Evolutionary conservation across 2,797 vertebrate genomes (phyloP), one percentile per base, ranked within the genome.

Genomic region (Karalla daura): DNA sequence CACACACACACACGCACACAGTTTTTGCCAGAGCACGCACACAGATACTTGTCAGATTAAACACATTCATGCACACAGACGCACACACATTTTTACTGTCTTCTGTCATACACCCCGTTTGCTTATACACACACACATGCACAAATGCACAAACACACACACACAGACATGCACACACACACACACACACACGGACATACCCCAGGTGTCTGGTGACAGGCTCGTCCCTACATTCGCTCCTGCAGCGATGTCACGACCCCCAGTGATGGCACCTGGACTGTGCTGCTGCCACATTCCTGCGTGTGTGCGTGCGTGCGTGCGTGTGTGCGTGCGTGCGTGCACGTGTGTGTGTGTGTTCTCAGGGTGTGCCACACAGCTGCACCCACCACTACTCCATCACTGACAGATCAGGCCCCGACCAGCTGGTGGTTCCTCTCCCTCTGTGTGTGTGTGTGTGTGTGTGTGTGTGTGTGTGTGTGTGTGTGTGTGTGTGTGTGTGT

Each of bases 351-450:
- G 27, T 41, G 45, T 25, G 46, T 15, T 17, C 15, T 44, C 6
- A 15, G 84, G 63, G 70, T 39, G 76, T 62, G 76, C 13, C 39
- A 0, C 69, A 52, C 80, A 81, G 82, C 80, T 86, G 81, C 36
- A 25, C 18, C 54, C 21, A 10, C 62, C 9, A 2, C 63, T 35
- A 15, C 39, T 66, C 35, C 59, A 46, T 76, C 71, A 45, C 39
- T 63, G 68, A 55, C 71, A 28, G 6, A 54, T 53, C 18, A 24
- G 71, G 6, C 47, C 28, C 7, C 2, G n/a, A 63, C 61, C 73
- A 67, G 44, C 21, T 7, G 52, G 21, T 49, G 44, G 28, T 30
- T 5, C 10, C 5, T 30, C 5, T 30, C 5, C 10, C 7, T 6
- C 7, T 30, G 28, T 30, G 28, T 30, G 28, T 33, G 30, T 13